phyloP scores from a whole-genome alignment of 2,888 invertebrate species.

The Pinctada fucata region DNA sequence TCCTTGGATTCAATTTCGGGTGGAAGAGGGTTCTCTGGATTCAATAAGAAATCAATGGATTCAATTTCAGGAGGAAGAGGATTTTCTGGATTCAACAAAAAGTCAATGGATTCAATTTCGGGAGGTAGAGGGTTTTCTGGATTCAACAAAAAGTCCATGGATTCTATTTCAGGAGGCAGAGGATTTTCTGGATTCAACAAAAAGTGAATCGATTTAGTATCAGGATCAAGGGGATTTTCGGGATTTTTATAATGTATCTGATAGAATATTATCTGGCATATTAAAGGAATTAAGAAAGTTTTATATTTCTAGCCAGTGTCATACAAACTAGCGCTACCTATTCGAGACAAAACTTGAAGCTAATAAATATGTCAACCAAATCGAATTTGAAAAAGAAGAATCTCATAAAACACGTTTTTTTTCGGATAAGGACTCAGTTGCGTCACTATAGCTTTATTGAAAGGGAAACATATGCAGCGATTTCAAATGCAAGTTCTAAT shows the following conservation, averaged over 20 bases:
- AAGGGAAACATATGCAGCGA: no score
- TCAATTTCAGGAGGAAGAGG: conserved; percentile 34
- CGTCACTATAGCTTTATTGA: no score
- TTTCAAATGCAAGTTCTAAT: no score
- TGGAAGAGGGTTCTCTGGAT: conserved; percentile 38
- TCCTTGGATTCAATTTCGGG: conserved; percentile 37
- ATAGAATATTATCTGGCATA: no score
- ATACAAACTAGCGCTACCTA: no score
- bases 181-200: conserved; percentile 42
- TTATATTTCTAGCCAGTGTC: no score
- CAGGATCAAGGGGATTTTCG: conserved; percentile 31
- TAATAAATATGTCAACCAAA: no score
- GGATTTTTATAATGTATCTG: conserved; percentile 17
- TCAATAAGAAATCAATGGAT: conserved; percentile 41
- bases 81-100: conserved; percentile 40
- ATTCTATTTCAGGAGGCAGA: conserved; percentile 34
- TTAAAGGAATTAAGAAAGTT: no score
- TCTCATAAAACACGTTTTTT: no score
- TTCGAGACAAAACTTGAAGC: no score
- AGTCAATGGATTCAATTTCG: conserved; percentile 34
- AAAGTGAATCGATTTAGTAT: conserved; percentile 36
- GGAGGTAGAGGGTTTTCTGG: conserved; percentile 37
- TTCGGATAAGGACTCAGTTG: no score
- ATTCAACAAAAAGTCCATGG: conserved; percentile 42
- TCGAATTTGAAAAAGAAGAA: no score